Conservation (phyloP, 2,113 vertebrate species). For the Oryzias melastigma region DNA sequence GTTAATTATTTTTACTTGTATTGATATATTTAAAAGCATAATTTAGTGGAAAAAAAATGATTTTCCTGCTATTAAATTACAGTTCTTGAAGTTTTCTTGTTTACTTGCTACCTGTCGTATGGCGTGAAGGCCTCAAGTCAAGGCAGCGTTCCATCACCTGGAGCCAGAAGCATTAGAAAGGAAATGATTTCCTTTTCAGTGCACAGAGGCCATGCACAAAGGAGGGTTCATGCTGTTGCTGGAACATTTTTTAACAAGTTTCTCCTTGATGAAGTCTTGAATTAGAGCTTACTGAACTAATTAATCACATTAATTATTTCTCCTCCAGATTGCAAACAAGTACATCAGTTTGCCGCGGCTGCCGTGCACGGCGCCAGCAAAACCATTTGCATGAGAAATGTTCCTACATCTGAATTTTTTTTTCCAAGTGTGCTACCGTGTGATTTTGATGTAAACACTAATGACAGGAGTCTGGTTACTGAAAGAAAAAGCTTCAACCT, state of each 20-base stretch:
- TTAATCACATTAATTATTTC: constrained; percentile 58
- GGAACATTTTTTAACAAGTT: constrained; percentile 5
- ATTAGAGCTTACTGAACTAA: constrained; percentile 27
- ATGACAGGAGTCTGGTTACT: neutral
- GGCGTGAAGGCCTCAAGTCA: constrained; percentile 26
- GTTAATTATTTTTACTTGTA: neutral
- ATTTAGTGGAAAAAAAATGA: too few species aligned
- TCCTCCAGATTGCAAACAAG: constrained; percentile 50
- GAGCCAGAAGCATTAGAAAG: constrained; percentile 30
- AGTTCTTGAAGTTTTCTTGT: neutral
- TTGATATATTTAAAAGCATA: neutral
- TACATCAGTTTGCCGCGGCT: constrained; percentile 61
- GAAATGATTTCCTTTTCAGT: constrained; percentile 14
- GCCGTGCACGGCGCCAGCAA: constrained; percentile 29
- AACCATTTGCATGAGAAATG: constrained; percentile 50
- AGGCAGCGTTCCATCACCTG: constrained; percentile 14
- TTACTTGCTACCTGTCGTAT: neutral
- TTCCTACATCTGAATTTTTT: constrained; percentile 16
- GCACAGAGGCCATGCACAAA: neutral
- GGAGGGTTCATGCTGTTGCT: constrained; percentile 8
- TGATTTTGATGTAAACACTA: constrained; percentile 4
- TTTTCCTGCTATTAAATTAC: neutral
- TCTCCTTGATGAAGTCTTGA: constrained; percentile 35
- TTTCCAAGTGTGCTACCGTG: neutral
- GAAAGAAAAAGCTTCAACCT: constrained; percentile 3